These are phyloP conservation scores for Gallinago stenura DNA, from an alignment of 2,797 vertebrate genomes.

Conservation along the genomic window DNA sequence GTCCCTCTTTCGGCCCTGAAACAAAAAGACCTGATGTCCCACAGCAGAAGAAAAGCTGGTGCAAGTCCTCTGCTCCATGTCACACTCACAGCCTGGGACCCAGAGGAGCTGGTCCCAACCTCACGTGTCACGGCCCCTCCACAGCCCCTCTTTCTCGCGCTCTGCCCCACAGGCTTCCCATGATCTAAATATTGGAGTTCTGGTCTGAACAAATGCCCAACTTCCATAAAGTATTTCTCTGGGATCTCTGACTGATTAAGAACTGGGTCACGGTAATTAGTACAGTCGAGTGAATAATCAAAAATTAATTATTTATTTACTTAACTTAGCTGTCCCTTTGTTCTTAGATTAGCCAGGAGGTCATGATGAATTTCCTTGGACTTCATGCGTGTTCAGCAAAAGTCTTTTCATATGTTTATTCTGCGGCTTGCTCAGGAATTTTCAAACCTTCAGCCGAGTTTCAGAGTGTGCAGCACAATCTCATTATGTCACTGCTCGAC, in stretches of 20 bases:
- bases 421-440: neutral
- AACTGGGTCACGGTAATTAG: slow-evolving; percentile 17
- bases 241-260: neutral
- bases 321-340: neutral
- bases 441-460: neutral
- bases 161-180: neutral
- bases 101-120: neutral
- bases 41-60: neutral
- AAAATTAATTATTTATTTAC: slow-evolving; percentile 45
- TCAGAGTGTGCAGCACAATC: neutral
- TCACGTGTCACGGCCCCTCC: neutral
- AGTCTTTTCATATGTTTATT: neutral
- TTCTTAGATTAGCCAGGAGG: slow-evolving; percentile 7
- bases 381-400: neutral
- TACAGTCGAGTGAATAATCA: neutral
- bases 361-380: neutral
- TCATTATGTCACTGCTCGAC: neutral
- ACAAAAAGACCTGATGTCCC: neutral
- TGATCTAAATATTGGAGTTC: neutral
- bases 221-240: neutral
- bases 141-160: neutral
- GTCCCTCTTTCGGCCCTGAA: neutral
- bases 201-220: neutral
- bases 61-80: neutral
- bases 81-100: neutral